Conservation (phyloP, 2,888 invertebrate species). For the Caenorhabditis japonica region DNA sequence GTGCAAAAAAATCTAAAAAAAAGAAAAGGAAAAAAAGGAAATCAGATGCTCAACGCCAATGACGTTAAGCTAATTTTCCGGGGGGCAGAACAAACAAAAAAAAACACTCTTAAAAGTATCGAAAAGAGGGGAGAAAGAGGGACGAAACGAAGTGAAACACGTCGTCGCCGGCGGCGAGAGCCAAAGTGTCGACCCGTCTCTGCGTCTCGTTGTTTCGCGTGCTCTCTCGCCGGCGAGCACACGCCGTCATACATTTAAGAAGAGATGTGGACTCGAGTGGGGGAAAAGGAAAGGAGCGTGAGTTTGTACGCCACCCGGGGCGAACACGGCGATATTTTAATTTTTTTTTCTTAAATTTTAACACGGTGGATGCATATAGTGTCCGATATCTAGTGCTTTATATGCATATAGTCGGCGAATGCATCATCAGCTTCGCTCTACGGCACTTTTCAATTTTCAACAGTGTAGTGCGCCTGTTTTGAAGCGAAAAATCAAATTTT, state of each 20-base stretch:
- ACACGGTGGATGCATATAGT: too few species aligned
- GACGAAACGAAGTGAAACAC: constrained; percentile 51
- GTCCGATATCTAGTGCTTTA: too few species aligned
- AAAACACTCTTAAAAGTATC: too few species aligned
- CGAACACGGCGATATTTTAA: too few species aligned
- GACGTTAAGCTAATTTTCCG: constrained; percentile 21
- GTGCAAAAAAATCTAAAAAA: too few species aligned
- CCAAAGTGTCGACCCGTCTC: constrained; percentile 31
- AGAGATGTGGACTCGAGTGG: constrained; percentile 28
- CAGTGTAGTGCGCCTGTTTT: too few species aligned
- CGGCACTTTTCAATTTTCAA: too few species aligned
- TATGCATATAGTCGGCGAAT: too few species aligned
- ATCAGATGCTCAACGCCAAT: not conserved
- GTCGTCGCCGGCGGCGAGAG: constrained; percentile 31
- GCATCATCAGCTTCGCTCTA: too few species aligned
- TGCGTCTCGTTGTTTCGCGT: constrained; percentile 34
- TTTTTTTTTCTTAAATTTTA: constrained; percentile 26
- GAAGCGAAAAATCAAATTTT: too few species aligned
- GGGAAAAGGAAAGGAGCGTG: constrained; percentile 32
- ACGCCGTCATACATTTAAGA: constrained; percentile 47
- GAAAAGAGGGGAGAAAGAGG: constrained; percentile 28
- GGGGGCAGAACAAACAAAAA: constrained; percentile 45
- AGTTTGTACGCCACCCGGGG: too few species aligned
- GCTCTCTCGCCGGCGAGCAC: constrained; percentile 9
- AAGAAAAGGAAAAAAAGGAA: not conserved